Evolutionary conservation across 1,140 invertebrate species (phyloP), one percentile per base, ranked within the genome.

Genomic region (Tribolium castaneum): DNA sequence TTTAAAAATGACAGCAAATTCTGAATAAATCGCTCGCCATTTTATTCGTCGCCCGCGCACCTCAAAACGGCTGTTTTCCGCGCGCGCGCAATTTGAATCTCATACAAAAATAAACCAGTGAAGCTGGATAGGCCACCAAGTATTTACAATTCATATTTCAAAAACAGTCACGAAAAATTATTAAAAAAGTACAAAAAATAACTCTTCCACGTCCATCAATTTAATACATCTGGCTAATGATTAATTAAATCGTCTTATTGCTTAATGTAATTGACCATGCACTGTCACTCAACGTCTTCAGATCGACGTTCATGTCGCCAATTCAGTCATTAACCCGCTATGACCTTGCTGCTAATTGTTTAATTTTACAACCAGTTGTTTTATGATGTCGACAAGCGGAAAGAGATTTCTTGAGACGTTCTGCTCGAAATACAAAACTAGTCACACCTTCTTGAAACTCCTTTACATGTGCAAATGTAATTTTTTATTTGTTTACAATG

Each of bases 1-100:
- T 86, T 85, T 85, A 85, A 84, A 86, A 86, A 82, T 86, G 86
- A 85, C 85, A 86, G 82, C 78, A 82, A 83, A 77, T 84, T 82
- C 76, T 78, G 75, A 82, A 79, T 81, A 81, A 79, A 82, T 76
- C 81, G 79, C 80, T 86, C 85, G 85, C 86, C 86, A 86, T 86
- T 84, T 86, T 85, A 77, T 45, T 74, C 39, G 56, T 83, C 30
- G 83, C 85, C 84, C 82, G 70, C 82, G 82, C 83, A 84, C 19
- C 70, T n/a, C 56, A 66, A 77, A 82, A 74, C 79, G 70, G 75
- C 74, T 70, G 66, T 62, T 22, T 52, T 10, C 6, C 12, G 13
- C 39, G 45, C 25, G 59, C 59, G 59, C 7, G 59, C 12, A 35
- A 66, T 66, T 66, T 35, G 19, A 66, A 66, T 35, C 34, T 59